Evolutionary conservation across 2,888 invertebrate genomes (phyloP).

Genomic region (Diachrysia chrysitis): DNA sequence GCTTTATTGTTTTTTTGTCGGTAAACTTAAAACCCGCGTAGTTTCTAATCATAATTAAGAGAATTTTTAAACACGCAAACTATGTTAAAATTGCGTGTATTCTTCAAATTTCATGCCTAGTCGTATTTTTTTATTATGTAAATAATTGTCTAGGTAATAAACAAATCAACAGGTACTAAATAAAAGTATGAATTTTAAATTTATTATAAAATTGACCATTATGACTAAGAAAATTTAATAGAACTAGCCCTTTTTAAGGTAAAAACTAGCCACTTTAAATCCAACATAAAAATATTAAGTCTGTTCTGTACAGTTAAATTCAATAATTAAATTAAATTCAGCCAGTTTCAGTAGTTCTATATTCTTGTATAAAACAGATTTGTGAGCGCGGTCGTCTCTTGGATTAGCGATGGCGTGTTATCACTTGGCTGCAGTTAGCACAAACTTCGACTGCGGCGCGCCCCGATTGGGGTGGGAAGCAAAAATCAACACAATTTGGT

Average conservation of each 20-base stretch:
- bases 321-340: background rate
- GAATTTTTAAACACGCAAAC: background rate
- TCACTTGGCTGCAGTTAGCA: constrained; percentile 80
- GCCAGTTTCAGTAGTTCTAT: constrained; percentile 56
- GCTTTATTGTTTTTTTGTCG: background rate
- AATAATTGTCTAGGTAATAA: too few species aligned
- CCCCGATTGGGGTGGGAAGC: constrained; percentile 39
- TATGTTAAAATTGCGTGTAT: background rate
- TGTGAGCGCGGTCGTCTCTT: constrained; percentile 71
- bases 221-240: too few species aligned
- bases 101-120: background rate
- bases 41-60: background rate
- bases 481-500: constrained; percentile 52
- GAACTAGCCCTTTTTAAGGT: too few species aligned
- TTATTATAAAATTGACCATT: too few species aligned
- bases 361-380: constrained; percentile 69
- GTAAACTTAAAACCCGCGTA: background rate
- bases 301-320: background rate
- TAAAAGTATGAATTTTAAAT: too few species aligned
- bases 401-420: constrained; percentile 81
- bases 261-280: too few species aligned
- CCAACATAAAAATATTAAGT: background rate
- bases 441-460: constrained; percentile 62
- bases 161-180: too few species aligned
- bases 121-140: background rate